Evolutionary conservation across 2,113 vertebrate species (phyloP), one percentile per base, ranked within the genome.

Genomic region (Oryzias celebensis): DNA sequence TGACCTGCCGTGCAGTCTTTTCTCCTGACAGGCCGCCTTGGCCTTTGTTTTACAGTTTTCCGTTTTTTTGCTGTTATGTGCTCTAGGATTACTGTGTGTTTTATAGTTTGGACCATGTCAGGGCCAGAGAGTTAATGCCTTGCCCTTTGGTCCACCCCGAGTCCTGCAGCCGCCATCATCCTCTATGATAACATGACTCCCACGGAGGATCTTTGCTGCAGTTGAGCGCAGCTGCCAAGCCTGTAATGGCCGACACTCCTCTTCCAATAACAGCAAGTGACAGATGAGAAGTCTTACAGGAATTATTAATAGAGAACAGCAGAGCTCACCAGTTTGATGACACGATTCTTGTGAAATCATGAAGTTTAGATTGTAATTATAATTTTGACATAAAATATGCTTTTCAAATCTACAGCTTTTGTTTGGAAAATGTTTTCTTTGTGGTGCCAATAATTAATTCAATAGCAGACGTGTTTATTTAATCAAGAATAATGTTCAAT

Each of bases 221-320:
- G 83, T 59, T 77, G 75, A 63, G 60, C 52, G 78, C 86, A 84
- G 85, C 87, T 88, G 82, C 79, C 82, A 85, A 71, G 82, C 59
- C 77, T 42, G 77, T 84, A 87, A 89, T 83, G 84, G 82, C 84
- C 10, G 76, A 83, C 83, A 80, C 81, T 75, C 75, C 78, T 84
- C 65, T 77, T 71, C 68, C 72, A 80, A 73, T 52, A 77, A 68
- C 47, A 70, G 59, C 43, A 59, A 76, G 62, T 68, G 73, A 82
- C 82, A 78, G 50, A 54, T 17, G n/a, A 81, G 62, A 62, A 31
- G 57, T 69, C 63, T 58, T 47, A 65, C 16, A 73, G 24, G 52
- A n/a, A 68, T 67, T 69, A 52, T 26, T 51, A 7, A 62, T 45
- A 49, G 57, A 65, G 44, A 62, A 72, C 36, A 17, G 10, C 0